A percentile compares a stretch with the other conserved stretches of the same genome.
phyloP scores from a whole-genome alignment of 2,797 vertebrate genomes.

The Rhynchonycteris naso region DNA sequence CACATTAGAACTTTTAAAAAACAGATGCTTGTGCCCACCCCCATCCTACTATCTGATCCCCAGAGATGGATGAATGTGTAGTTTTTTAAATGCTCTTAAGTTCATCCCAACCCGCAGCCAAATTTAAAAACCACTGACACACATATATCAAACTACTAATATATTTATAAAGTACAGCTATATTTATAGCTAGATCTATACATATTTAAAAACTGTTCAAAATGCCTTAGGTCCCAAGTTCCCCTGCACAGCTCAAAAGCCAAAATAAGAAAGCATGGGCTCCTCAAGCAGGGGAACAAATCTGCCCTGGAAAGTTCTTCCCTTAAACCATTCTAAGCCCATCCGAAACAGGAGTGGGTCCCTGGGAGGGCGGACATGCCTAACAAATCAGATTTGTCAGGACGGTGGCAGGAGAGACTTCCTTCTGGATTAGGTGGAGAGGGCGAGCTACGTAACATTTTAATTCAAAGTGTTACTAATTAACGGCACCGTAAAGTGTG shows the following conservation, averaged over 20 bases:
- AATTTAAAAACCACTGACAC: not conserved
- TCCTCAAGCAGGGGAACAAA: not conserved
- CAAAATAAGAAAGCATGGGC: not conserved
- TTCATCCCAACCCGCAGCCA: not conserved
- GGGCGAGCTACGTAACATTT: not conserved
- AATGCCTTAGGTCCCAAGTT: not conserved
- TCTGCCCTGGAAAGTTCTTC: not conserved
- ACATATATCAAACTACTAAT: not conserved
- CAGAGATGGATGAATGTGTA: not conserved
- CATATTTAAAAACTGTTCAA: not conserved
- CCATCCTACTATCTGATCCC: not conserved
- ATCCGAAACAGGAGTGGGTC: slow-evolving; percentile 8
- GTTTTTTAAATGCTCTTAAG: not conserved
- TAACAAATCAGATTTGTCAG: not conserved
- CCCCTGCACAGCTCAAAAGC: not conserved
- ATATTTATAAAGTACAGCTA: not conserved
- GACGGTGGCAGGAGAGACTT: not conserved
- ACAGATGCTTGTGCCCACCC: not conserved
- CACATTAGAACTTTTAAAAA: not conserved
- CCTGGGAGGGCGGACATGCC: not conserved
- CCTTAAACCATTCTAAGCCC: not conserved
- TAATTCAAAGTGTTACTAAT: not conserved
- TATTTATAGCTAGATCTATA: not conserved
- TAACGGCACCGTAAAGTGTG: not conserved
- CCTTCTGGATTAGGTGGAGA: not conserved